Conservation (phyloP, 2,797 vertebrate genomes). For the Ptychadena robeensis region DNA sequence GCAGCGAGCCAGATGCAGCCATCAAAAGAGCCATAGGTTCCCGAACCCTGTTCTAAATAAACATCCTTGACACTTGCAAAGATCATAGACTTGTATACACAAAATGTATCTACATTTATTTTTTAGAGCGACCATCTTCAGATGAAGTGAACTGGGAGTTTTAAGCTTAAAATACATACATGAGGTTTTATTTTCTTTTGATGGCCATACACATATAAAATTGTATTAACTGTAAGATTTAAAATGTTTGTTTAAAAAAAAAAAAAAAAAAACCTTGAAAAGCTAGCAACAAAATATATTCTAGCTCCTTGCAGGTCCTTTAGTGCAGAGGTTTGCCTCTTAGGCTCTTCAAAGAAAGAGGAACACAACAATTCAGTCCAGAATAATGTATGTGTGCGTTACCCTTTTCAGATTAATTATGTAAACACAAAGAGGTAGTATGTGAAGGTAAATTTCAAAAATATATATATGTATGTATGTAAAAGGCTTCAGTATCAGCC, state of each 20-base stretch:
- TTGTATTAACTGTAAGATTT: background rate
- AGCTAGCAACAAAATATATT: background rate
- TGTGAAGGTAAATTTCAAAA: background rate
- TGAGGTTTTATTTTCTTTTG: background rate
- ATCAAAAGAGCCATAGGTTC: too few relatives aligned
- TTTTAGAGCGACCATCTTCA: background rate
- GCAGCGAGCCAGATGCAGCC: too few relatives aligned
- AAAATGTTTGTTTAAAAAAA: slow-evolving; percentile 1
- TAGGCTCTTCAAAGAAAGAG: background rate
- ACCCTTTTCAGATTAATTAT: background rate
- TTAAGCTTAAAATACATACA: background rate
- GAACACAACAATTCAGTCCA: background rate
- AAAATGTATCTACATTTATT: background rate
- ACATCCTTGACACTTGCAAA: too few relatives aligned
- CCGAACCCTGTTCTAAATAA: too few relatives aligned
- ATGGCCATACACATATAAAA: background rate
- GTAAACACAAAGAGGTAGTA: slow-evolving; percentile 12
- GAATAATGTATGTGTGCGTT: background rate
- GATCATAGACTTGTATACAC: too few relatives aligned
- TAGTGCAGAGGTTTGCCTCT: background rate
- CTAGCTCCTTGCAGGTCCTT: background rate
- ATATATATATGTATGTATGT: background rate
- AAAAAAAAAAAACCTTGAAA: background rate
- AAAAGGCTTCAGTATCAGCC: slow-evolving; percentile 64
- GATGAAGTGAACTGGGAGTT: background rate